Evolutionary conservation across 2,888 invertebrate species (phyloP), one percentile per base, ranked within the genome.

Genomic region (Eristalis intricaria): DNA sequence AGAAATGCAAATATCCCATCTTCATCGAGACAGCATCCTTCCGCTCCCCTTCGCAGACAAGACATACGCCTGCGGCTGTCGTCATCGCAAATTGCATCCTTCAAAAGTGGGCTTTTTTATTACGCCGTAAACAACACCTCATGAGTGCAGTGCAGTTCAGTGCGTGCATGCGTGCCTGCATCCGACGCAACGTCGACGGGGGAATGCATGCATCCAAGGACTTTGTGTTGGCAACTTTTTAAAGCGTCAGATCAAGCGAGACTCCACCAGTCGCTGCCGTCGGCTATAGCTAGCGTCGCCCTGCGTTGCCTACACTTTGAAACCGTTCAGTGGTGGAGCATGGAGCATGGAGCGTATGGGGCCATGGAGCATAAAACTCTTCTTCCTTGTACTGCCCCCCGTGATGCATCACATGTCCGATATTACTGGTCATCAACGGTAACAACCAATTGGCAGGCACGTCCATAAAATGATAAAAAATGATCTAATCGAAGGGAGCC

Each of bases 41-140:
- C 23, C n/a, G 10, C 26, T 22, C 40, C 64, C 58, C 40, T 60
- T 50, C 50, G 19, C 50, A 13, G 38, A 61, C 60, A 60, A 26
- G 2, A 40, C 26, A 3, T n/a, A 35, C 19, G 26, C 26, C 26
- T 60, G 60, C 26, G 23, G 26, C 26, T 60, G 56, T 73, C 73
- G 85, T 86, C 82, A 86, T 77, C 73, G 82, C 86, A 86, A 86
- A 86, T 86, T 86, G 86, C 82, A 86, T 86, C 86, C 86, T 82
- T 86, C 86, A 86, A 83, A 83, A 86, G 77, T 77, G 82, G 86
- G 81, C 58, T 78, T 82, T 78, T 86, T 86, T 86, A 86, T 86
- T 73, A 56, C 69, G 69, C 73, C 82, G 66, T 86, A 86, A 86
- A 86, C 77, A 86, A 86, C 86, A 83, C 86, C 86, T 86, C 82